Evolutionary conservation across 37 sponge, comb jelly and placozoan species (phyloP).

Genomic region (Beroe forskalii): DNA sequence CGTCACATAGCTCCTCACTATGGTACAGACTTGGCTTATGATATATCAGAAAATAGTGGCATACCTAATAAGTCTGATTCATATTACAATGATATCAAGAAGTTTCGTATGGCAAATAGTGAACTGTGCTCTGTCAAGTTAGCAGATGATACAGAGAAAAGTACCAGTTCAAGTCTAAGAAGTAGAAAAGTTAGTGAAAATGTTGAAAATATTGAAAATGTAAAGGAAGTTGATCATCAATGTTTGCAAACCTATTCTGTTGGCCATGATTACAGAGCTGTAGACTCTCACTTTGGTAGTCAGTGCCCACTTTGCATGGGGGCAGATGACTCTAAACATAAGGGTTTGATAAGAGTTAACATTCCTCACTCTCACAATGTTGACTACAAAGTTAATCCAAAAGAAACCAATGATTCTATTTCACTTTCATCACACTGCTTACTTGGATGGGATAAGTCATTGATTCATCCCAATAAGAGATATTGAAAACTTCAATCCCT

Average conservation of each 20-base stretch:
- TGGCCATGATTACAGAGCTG: neutral
- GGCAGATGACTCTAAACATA: conserved; percentile 36
- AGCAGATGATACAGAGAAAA: neutral
- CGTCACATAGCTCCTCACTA: conserved; percentile 26
- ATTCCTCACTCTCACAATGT: neutral
- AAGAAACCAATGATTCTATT: neutral
- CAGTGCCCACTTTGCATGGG: conserved; percentile 52
- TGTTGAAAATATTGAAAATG: neutral
- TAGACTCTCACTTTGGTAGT: conserved; percentile 10
- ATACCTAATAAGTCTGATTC: conserved; percentile 33
- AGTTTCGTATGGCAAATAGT: conserved; percentile 31
- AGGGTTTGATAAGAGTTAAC: conserved; percentile 47
- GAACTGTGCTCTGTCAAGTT: conserved; percentile 26
- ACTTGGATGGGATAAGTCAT: neutral
- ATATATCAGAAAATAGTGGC: neutral
- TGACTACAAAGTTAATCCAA: conserved; percentile 49
- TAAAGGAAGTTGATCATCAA: neutral
- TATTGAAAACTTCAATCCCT: no score
- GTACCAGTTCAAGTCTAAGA: neutral
- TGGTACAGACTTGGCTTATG: neutral
- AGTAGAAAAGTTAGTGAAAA: neutral
- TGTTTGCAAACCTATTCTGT: conserved; percentile 51
- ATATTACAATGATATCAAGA: conserved; percentile 7
- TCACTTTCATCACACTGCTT: conserved; percentile 27
- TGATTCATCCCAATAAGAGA: neutral